Base-by-base conservation (phyloP, 2,888 invertebrate species). In the Scelioninae gen. 2 region DNA sequence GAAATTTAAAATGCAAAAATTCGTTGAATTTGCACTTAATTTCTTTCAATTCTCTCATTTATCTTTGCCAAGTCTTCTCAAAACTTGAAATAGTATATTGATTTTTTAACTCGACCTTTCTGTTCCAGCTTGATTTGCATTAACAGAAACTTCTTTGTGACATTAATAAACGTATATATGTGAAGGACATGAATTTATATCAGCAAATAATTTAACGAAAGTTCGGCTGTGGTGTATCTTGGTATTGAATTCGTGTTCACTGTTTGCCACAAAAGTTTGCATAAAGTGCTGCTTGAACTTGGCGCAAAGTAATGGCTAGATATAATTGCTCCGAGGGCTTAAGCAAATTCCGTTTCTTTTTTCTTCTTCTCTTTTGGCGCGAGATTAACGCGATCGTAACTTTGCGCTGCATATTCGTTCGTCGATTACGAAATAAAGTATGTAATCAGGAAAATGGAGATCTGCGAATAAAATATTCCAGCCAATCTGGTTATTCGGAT, bases 181-280 rank as follows among this genome's bases (percentile, higher is more conserved):
- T 19, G 25, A 15, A 22, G 31, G 13, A 53, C 61, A 46, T 53
- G 53, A 55, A 70, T 70, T 63, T 55, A 61, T 61, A 41, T 18
- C 45, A 45, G 69, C 41, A 31, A 61, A 63, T 70, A 55, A 63
- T 61, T 53, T 53, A 45, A 37, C 18, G 11, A 31, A 63, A 70
- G 61, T 70, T 70, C 48, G 18, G 16, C 33, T 43, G 35, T 13
- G 15, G 39, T 70, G 48, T 63, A 48, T 48, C 33, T 53, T 19
- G 13, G 28, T 61, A 61, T 70, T 48, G 46, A 46, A 55, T 63
- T 70, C 55, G 41, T 28, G 41, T 69, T 41, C 39, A 33, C 19
- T 33, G 55, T 55, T 55, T 25, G 45, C 48, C 55, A 16, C 61
- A 55, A 70, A 70, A 70, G 69, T 70, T 70, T 31, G 60, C 16